Base-by-base conservation (phyloP, 2,797 vertebrate species). In the Eleutherodactylus coqui region DNA sequence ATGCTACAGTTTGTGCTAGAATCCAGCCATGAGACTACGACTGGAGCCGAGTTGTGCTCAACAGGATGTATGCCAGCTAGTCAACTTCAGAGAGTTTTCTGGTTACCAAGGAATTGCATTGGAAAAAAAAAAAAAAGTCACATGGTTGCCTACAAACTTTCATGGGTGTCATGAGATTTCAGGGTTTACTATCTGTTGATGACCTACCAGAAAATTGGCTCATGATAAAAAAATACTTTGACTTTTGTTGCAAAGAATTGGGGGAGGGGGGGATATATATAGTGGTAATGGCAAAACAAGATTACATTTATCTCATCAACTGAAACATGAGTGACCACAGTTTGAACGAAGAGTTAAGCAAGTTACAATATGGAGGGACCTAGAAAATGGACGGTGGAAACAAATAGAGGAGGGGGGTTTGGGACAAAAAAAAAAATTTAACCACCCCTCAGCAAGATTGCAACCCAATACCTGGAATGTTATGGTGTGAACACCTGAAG, bases 401-500 rank as follows among this genome's bases (percentile, higher is more conserved):
- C 43, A 32, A 16, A 45, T n/a, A n/a, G n/a, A n/a, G n/a, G n/a
- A n/a, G n/a, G n/a, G n/a, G n/a, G n/a, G n/a, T n/a, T n/a, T n/a
- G n/a, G n/a, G n/a, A 47, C 1, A 82, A 32, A 67, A 49, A 70
- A 64, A 41, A 36, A 9, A 60, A 10, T 49, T 38, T 8, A 70
- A 24, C 32, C 24, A 7, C 80, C 69, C 47, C 79, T 72, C 80
- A 72, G 80, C 47, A 75, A 75, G 51, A 83, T 21, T 45, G 10
- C 70, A 38, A 60, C 81, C 51, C 49, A 45, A 75, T 73, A 83
- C 49, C 51, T 73, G 81, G 81, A 83, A 83, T 83, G 81, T 83
- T 60, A 60, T 41, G 24, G 36, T 75, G 19, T 83, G 45, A 45
- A 75, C 69, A 75, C 53, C 70, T 29, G 73, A 58, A 43, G 21